phyloP scores from a whole-genome alignment of 2,888 invertebrate species.

The Stenurella melanura region DNA sequence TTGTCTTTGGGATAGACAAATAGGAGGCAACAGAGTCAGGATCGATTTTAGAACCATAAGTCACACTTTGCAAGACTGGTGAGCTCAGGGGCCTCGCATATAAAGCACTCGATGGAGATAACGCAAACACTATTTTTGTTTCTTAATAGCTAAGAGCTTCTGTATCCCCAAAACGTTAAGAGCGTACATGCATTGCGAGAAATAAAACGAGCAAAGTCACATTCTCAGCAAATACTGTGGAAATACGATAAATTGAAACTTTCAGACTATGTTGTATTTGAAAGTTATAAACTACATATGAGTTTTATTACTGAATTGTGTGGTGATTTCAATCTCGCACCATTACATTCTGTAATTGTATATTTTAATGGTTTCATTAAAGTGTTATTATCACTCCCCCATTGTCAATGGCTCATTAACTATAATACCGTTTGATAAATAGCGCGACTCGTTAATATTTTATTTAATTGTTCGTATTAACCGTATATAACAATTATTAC shows the following conservation, averaged over 20 bases:
- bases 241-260: slow-evolving; percentile 59
- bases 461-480: background rate
- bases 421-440: background rate
- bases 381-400: background rate
- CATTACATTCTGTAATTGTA: background rate
- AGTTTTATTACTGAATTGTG: slow-evolving; percentile 32
- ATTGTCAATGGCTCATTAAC: background rate
- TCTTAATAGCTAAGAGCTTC: slow-evolving; percentile 66
- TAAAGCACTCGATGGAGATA: slow-evolving; percentile 63
- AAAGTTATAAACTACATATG: slow-evolving; percentile 49
- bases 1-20: slow-evolving; percentile 15
- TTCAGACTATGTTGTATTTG: slow-evolving; percentile 53
- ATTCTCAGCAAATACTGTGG: slow-evolving; percentile 51
- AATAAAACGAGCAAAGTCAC: slow-evolving; percentile 52
- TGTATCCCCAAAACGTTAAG: slow-evolving; percentile 59
- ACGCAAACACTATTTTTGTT: slow-evolving; percentile 68
- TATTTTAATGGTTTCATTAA: slow-evolving; percentile 17
- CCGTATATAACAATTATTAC: too few species aligned
- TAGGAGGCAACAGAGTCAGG: slow-evolving; percentile 44
- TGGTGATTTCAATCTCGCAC: slow-evolving; percentile 23
- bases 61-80: slow-evolving; percentile 49
- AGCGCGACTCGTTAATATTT: background rate
- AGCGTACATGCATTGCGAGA: slow-evolving; percentile 46
- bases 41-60: slow-evolving; percentile 51
- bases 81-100: slow-evolving; percentile 57